phyloP scores from a whole-genome alignment of 1,140 invertebrate species.

The Mercenaria mercenaria region DNA sequence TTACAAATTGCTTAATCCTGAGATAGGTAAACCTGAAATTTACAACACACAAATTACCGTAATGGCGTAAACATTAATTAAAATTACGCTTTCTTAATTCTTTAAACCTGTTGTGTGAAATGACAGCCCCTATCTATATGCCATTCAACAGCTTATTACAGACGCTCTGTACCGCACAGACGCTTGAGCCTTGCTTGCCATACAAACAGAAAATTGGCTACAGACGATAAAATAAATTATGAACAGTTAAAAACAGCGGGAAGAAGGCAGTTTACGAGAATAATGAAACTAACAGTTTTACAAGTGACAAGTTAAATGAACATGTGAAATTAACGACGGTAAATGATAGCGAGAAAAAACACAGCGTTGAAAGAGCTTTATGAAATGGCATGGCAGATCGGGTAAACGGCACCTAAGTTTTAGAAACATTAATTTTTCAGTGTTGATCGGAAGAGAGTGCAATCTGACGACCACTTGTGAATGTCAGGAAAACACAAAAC shows the following conservation, averaged over 20 bases:
- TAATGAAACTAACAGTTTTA: conserved; percentile 69
- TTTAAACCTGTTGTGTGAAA: conserved; percentile 61
- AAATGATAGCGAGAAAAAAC: conserved; percentile 58
- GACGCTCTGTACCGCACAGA: neutral
- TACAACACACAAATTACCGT: conserved; percentile 62
- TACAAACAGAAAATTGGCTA: conserved; percentile 21
- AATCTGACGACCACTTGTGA: neutral
- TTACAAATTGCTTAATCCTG: neutral
- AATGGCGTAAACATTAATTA: conserved; percentile 68
- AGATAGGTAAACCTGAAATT: conserved; percentile 42
- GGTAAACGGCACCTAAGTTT: conserved; percentile 1
- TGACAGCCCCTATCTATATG: conserved; percentile 52
- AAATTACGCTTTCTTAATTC: conserved; percentile 62
- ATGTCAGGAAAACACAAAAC: neutral
- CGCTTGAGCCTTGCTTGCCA: conserved; percentile 14
- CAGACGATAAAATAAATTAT: conserved; percentile 68
- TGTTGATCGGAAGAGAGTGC: neutral
- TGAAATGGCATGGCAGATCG: conserved; percentile 22
- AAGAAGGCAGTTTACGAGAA: conserved; percentile 48
- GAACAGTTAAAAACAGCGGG: conserved; percentile 56
- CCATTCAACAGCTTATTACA: conserved; percentile 23
- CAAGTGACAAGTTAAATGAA: conserved; percentile 69
- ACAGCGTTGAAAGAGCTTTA: conserved; percentile 52
- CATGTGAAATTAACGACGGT: conserved; percentile 64
- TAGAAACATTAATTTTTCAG: neutral